Percentiles rank a stretch among this genome's conserved stretches.
Conservation (phyloP, 2,888 invertebrate genomes). For the Drosophila ustulata region DNA sequence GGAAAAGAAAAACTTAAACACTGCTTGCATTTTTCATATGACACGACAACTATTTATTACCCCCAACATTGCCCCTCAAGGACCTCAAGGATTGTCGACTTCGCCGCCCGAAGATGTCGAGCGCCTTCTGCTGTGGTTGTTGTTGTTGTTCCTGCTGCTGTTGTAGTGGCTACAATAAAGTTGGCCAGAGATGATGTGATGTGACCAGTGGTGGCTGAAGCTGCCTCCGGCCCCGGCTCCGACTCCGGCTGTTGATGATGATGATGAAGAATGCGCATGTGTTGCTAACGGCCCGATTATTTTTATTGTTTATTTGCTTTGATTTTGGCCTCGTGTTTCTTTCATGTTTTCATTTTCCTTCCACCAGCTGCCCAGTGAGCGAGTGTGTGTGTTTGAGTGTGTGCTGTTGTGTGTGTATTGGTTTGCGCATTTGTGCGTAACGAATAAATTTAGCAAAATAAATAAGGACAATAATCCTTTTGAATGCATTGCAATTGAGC, state of each 20-base stretch:
- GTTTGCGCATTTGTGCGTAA: conserved; percentile 78
- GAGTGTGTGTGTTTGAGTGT: conserved; percentile 5
- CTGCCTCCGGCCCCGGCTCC: conserved; percentile 11
- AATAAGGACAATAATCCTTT: conserved; percentile 81
- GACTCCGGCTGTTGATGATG: conserved; percentile 24
- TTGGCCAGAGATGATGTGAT: conserved; percentile 48
- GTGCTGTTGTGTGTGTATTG: conserved; percentile 38
- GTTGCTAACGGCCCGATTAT: conserved; percentile 78
- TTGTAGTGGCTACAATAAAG: conserved; percentile 67
- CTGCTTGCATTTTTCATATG: conserved; percentile 78
- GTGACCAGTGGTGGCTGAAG: conserved; percentile 54
- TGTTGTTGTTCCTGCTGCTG: conserved; percentile 28
- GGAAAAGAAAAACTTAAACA: conserved; percentile 64
- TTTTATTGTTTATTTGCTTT: conserved; percentile 81
- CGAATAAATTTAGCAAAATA: conserved; percentile 82
- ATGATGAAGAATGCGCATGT: conserved; percentile 77
- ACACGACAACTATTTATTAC: conserved; percentile 76
- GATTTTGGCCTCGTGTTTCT: conserved; percentile 62
- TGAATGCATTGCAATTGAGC: conserved; percentile 80
- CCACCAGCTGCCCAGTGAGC: conserved; percentile 24
- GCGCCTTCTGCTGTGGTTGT: conserved; percentile 16
- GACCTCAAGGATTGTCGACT: conserved; percentile 29
- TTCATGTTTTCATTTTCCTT: conserved; percentile 69
- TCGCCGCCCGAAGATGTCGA: conserved; percentile 52
- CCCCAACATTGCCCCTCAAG: conserved; percentile 31